Percentiles rank a stretch among this genome's conserved stretches.
These are phyloP conservation scores for Rhizoglyphus robini DNA, from an alignment of 1,140 invertebrate genomes.

Conservation along the genomic window DNA sequence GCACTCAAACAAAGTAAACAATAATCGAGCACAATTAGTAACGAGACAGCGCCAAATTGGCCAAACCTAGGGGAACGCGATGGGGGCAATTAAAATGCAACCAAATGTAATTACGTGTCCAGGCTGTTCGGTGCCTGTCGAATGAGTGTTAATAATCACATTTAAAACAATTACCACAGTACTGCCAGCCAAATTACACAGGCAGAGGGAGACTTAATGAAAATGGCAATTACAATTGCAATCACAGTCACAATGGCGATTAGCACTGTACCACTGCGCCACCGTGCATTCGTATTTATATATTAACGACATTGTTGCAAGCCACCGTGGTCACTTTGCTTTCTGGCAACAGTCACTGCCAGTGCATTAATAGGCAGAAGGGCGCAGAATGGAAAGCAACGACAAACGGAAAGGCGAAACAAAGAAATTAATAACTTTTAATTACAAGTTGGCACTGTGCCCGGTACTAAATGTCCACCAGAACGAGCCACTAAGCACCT, in stretches of 20 bases:
- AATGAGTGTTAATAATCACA: slow-evolving; percentile 12
- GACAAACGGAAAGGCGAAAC: neutral
- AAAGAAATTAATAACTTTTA: slow-evolving; percentile 13
- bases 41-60: slow-evolving; percentile 2
- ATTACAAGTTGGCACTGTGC: slow-evolving; percentile 7
- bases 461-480: neutral
- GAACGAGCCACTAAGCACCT: neutral
- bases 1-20: no score
- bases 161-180: slow-evolving; percentile 4
- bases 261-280: no score
- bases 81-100: slow-evolving; percentile 1
- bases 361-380: neutral
- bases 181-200: neutral
- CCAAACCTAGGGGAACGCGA: neutral
- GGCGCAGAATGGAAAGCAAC: neutral
- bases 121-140: neutral
- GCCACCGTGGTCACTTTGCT: neutral
- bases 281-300: neutral
- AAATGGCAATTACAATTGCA: slow-evolving; percentile 11
- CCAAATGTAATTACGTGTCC: neutral
- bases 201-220: slow-evolving; percentile 3
- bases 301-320: slow-evolving; percentile 8
- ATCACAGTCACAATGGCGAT: neutral
- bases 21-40: no score
- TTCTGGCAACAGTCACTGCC: neutral